Conservation (phyloP, 2,113 vertebrate species). For the Pavo muticus region DNA sequence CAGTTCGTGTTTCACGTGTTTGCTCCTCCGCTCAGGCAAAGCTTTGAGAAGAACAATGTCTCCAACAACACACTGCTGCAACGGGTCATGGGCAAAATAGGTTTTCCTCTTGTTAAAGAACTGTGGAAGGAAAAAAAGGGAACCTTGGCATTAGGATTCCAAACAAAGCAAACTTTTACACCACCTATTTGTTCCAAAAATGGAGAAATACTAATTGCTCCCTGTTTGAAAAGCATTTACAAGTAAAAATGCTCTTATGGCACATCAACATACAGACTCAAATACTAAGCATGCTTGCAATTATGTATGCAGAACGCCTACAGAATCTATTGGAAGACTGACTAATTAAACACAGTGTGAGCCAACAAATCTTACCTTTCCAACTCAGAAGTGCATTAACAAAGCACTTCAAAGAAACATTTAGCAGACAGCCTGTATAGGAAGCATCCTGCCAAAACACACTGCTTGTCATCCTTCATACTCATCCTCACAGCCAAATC, state of each 20-base stretch:
- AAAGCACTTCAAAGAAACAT: slow-evolving; percentile 10
- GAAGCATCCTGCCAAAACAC: neutral
- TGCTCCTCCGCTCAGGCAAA: slow-evolving; percentile 85
- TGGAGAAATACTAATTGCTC: neutral
- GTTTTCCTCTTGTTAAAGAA: slow-evolving; percentile 98
- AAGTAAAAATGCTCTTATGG: neutral
- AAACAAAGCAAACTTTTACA: neutral
- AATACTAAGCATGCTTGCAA: neutral
- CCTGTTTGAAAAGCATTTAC: neutral
- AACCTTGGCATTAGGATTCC: neutral
- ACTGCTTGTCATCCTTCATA: neutral
- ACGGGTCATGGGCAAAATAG: slow-evolving; percentile 94
- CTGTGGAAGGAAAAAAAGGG: slow-evolving; percentile 71
- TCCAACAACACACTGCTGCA: slow-evolving; percentile 90
- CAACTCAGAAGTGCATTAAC: neutral
- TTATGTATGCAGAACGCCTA: neutral
- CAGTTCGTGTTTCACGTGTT: slow-evolving; percentile 95
- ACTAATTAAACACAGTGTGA: neutral
- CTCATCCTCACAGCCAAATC: neutral
- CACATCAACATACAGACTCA: neutral
- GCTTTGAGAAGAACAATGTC: slow-evolving; percentile 95
- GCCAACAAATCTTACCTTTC: slow-evolving; percentile 2
- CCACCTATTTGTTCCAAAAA: neutral
- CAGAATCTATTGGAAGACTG: neutral
- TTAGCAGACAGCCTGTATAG: neutral